phyloP scores from a whole-genome alignment of 1,140 invertebrate genomes.

The Drosophila miranda region DNA sequence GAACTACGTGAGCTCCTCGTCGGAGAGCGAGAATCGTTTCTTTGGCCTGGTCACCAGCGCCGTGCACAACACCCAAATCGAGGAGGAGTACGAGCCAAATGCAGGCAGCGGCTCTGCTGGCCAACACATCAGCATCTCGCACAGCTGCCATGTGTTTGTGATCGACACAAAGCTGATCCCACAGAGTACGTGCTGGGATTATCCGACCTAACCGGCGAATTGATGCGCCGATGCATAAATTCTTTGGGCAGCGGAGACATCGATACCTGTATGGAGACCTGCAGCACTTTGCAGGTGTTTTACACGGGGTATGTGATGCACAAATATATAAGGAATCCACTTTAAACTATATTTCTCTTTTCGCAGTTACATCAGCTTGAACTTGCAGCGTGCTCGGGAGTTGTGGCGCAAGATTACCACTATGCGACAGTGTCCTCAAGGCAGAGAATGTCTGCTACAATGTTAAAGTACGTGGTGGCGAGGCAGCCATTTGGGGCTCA shows the following conservation, averaged over 20 bases:
- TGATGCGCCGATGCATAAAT: slow-evolving; percentile 95
- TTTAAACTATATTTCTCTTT: neutral
- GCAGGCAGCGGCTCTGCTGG: slow-evolving; percentile 15
- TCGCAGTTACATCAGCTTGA: slow-evolving; percentile 71
- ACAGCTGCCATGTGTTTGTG: slow-evolving; percentile 97
- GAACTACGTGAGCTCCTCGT: slow-evolving; percentile 94
- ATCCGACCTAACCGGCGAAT: slow-evolving; percentile 93
- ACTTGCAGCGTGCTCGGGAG: slow-evolving; percentile 85
- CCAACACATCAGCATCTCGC: slow-evolving; percentile 85
- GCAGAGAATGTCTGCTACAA: slow-evolving; percentile 94
- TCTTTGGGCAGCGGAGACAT: slow-evolving; percentile 90
- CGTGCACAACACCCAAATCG: slow-evolving; percentile 82
- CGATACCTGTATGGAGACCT: slow-evolving; percentile 89
- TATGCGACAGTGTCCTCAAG: slow-evolving; percentile 89
- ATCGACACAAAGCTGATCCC: slow-evolving; percentile 91
- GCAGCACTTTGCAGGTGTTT: slow-evolving; percentile 88
- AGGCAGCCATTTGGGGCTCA: slow-evolving; percentile 85
- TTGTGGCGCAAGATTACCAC: slow-evolving; percentile 88
- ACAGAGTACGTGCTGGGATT: slow-evolving; percentile 88
- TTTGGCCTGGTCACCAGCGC: slow-evolving; percentile 95
- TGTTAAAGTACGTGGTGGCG: slow-evolving; percentile 90
- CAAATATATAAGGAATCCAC: neutral
- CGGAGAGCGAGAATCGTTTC: slow-evolving; percentile 94
- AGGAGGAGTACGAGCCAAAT: slow-evolving; percentile 69
- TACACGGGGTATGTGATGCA: slow-evolving; percentile 84